Conservation (phyloP, 2,888 invertebrate genomes). For the Pseudoips prasinana region DNA sequence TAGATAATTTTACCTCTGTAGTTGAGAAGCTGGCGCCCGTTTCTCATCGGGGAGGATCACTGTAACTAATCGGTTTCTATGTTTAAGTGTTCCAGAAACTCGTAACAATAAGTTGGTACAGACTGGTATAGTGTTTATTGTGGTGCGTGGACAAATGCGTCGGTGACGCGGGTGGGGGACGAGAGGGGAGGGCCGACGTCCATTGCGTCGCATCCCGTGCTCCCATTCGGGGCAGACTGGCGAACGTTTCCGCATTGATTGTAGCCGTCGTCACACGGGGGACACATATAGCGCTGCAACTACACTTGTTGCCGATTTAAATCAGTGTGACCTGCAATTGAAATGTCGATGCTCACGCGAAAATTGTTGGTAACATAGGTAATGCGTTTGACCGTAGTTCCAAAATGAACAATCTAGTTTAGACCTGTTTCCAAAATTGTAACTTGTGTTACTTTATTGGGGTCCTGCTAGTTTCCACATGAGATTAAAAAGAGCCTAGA, state of each 20-base stretch:
- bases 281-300: conserved; percentile 63
- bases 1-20: neutral
- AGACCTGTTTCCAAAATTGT: too few species aligned
- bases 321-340: conserved; percentile 28
- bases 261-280: conserved; percentile 62
- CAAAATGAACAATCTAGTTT: too few species aligned
- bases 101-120: too few species aligned
- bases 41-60: conserved; percentile 10
- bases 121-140: conserved; percentile 35
- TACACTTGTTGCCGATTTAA: conserved; percentile 31
- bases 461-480: too few species aligned
- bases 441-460: too few species aligned
- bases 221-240: conserved; percentile 66
- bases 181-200: conserved; percentile 43
- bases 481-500: too few species aligned
- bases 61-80: conserved; percentile 17
- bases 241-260: conserved; percentile 74
- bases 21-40: conserved; percentile 1
- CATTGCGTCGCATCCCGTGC: conserved; percentile 67
- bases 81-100: conserved; percentile 26
- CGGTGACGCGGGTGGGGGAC: conserved; percentile 47
- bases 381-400: too few species aligned
- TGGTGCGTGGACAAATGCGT: conserved; percentile 49
- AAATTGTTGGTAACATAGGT: too few species aligned
- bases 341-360: conserved; percentile 18